These are phyloP conservation scores for Podarcis muralis DNA, from an alignment of 2,113 vertebrate genomes.

Conservation along the genomic window DNA sequence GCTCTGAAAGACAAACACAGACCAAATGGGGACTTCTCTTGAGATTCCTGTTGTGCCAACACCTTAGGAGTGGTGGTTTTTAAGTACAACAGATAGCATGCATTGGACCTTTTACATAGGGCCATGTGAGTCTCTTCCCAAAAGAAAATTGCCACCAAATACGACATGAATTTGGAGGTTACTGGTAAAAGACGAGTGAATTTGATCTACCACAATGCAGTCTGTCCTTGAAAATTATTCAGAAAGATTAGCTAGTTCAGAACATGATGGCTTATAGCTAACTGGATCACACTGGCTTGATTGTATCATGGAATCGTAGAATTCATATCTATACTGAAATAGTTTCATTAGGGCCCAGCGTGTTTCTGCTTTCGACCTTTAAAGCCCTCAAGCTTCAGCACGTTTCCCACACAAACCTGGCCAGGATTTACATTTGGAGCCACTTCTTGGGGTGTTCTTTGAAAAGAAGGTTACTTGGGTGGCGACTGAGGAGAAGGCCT, in stretches of 20 bases:
- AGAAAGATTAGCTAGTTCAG: no score
- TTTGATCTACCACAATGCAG: no score
- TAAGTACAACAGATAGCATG: no score
- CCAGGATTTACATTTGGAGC: not conserved
- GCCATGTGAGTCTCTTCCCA: not conserved
- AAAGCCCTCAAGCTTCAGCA: not conserved
- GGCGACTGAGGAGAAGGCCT: not conserved
- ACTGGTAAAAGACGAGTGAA: not conserved
- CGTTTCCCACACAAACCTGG: not conserved
- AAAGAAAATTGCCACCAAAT: not conserved
- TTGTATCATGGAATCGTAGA: no score
- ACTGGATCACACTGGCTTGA: no score
- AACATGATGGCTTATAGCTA: no score
- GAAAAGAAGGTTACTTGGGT: no score
- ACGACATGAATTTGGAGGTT: not conserved
- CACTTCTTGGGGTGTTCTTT: not conserved
- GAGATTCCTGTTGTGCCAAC: not conserved
- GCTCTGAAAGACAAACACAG: not conserved
- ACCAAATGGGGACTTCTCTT: not conserved
- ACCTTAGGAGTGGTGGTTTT: not conserved
- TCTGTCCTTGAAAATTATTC: no score
- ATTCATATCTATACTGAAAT: no score
- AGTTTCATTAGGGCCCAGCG: no score
- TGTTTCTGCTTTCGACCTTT: not conserved
- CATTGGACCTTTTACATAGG: not conserved